phyloP scores from a whole-genome alignment of 2,113 vertebrate species.

The Grammomys dolichurus region DNA sequence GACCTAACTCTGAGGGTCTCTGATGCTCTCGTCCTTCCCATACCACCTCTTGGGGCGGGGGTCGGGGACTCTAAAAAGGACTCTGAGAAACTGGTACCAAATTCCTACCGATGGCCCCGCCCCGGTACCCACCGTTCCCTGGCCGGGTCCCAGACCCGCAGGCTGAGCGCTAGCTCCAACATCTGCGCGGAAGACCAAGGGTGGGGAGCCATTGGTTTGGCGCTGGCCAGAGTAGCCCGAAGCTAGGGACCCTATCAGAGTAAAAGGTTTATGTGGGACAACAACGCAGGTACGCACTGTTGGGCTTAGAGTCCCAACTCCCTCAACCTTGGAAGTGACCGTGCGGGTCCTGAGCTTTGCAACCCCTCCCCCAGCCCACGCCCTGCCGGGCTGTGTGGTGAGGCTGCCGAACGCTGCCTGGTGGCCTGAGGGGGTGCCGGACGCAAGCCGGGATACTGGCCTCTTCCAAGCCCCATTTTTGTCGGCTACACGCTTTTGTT shows the following conservation, averaged over 20 bases:
- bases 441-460: background rate
- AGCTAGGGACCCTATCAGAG: background rate
- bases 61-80: background rate
- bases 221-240: background rate
- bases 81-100: background rate
- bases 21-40: background rate
- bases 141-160: background rate
- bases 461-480: background rate
- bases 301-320: background rate
- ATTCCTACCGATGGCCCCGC: background rate
- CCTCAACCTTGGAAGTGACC: background rate
- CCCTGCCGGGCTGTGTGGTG: background rate
- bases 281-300: background rate
- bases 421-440: background rate
- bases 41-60: background rate
- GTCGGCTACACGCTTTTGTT: slow-evolving; percentile 68
- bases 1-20: background rate
- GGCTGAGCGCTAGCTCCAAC: background rate
- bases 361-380: slow-evolving; percentile 22
- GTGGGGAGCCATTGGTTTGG: background rate
- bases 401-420: background rate
- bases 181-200: background rate
- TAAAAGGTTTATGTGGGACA: background rate
- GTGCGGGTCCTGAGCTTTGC: background rate
- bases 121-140: background rate